A percentile compares a stretch with the other conserved stretches of the same genome.
phyloP scores from a whole-genome alignment of 2,888 invertebrate species.

The Lysandra bellargus region DNA sequence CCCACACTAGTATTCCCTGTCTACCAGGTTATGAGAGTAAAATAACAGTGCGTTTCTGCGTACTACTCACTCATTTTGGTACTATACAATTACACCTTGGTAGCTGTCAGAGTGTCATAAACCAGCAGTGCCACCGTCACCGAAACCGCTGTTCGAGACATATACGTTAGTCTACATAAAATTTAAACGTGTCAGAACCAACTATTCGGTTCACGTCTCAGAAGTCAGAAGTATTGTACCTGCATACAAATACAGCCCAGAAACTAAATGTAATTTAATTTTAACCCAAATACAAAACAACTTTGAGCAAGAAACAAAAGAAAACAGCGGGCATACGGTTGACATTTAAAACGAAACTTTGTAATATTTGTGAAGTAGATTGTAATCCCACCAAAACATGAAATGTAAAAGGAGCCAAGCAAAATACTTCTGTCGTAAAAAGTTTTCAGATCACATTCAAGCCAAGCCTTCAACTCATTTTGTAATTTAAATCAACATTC shows the following conservation, averaged over 20 bases:
- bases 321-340: slow-evolving; percentile 8
- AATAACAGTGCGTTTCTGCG: too few species aligned
- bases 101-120: neutral
- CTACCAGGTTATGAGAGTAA: too few species aligned
- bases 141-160: neutral
- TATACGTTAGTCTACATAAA: neutral
- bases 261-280: slow-evolving; percentile 23
- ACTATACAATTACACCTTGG: neutral
- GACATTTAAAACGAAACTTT: slow-evolving; percentile 30
- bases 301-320: slow-evolving; percentile 26
- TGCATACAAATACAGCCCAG: neutral
- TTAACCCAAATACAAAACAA: slow-evolving; percentile 22
- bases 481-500: too few species aligned
- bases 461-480: too few species aligned
- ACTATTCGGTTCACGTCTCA: neutral
- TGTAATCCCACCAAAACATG: neutral
- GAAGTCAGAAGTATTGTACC: neutral
- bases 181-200: neutral
- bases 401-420: too few species aligned
- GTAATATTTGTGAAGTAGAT: slow-evolving; percentile 31
- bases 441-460: too few species aligned
- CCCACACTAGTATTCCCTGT: too few species aligned
- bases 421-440: too few species aligned
- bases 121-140: neutral
- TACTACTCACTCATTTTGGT: too few species aligned